Conservation (phyloP, 2,113 vertebrate genomes). For the Phylloscopus trochiloides region DNA sequence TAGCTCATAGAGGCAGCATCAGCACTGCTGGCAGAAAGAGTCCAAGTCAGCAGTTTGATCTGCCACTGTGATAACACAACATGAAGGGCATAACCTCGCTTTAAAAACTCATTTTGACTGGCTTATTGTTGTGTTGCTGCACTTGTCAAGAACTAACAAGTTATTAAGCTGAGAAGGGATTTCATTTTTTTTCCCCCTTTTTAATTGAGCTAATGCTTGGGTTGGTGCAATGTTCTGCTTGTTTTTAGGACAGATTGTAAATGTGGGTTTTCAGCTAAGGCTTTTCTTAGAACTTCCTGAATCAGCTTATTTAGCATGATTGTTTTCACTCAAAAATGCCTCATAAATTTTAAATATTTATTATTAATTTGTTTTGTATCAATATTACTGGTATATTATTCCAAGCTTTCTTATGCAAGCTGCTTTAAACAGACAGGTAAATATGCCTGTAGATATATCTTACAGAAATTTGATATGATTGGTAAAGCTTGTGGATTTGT, state of each 20-base stretch:
- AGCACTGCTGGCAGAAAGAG: slow-evolving; percentile 54
- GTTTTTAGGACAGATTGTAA: slow-evolving; percentile 33
- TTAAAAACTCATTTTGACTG: slow-evolving; percentile 67
- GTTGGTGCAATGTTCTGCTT: neutral
- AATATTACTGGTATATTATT: neutral
- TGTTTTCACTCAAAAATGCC: neutral
- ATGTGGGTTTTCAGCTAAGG: slow-evolving; percentile 16
- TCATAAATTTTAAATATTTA: slow-evolving; percentile 18
- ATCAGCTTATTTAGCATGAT: slow-evolving; percentile 26
- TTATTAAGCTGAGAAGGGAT: slow-evolving; percentile 46
- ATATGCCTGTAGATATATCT: neutral
- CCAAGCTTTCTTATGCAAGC: neutral
- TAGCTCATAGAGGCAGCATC: slow-evolving; percentile 56
- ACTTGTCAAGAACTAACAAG: slow-evolving; percentile 60
- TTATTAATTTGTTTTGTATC: neutral
- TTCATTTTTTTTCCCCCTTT: neutral
- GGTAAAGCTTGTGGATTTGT: neutral
- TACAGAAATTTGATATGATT: neutral
- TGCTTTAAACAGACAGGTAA: neutral
- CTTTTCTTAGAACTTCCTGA: slow-evolving; percentile 13
- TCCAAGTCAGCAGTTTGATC: slow-evolving; percentile 66
- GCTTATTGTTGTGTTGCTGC: slow-evolving; percentile 62
- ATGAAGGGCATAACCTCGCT: slow-evolving; percentile 62
- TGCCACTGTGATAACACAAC: slow-evolving; percentile 59
- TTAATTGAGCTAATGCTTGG: slow-evolving; percentile 55